Evolutionary conservation across 2,113 vertebrate species (phyloP).

Genomic region (Gobiocypris rarus): DNA sequence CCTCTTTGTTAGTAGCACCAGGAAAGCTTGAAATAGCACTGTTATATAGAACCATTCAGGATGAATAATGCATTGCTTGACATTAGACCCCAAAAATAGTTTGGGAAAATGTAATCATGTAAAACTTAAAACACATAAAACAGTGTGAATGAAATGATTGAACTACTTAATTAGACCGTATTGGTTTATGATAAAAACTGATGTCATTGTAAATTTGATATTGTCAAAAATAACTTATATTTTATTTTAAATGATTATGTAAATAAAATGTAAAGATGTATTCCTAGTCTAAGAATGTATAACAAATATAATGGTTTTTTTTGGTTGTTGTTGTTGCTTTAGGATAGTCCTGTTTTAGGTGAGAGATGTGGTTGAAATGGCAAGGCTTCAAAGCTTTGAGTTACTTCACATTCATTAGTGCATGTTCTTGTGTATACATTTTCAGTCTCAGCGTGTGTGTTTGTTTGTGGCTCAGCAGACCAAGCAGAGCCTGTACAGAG

Average conservation of each 20-base stretch:
- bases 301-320: neutral
- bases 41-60: neutral
- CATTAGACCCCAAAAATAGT: neutral
- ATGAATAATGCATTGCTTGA: neutral
- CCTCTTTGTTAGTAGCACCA: neutral
- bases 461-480: constrained; percentile 49
- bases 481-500: constrained; percentile 58
- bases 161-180: neutral
- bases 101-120: neutral
- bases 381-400: neutral
- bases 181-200: neutral
- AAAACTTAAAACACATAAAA: neutral
- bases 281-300: neutral
- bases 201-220: neutral
- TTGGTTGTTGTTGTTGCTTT: neutral
- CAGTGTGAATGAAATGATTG: neutral
- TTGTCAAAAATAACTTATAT: neutral
- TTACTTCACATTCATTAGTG: no score
- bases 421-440: neutral
- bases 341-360: neutral
- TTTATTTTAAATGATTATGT: neutral
- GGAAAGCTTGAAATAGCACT: neutral
- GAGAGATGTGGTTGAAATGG: neutral
- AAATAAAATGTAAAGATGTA: neutral
- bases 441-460: constrained; percentile 12